Percentiles rank a stretch among this genome's conserved stretches.
phyloP scores from a whole-genome alignment of 1,140 invertebrate genomes.

The Drosophila burlai region DNA sequence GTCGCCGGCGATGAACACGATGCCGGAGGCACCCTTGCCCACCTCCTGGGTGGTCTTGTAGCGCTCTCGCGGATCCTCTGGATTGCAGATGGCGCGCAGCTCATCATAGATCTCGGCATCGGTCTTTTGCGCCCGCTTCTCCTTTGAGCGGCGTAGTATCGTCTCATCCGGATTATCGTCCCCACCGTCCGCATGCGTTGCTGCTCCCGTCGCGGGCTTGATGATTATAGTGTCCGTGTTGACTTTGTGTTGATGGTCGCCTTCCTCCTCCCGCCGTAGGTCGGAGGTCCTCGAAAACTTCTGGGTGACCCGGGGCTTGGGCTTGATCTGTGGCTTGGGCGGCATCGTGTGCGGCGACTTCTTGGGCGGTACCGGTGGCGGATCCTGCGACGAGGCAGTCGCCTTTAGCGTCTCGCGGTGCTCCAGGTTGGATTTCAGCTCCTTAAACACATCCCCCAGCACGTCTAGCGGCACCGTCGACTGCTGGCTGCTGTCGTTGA shows the following conservation, averaged over 20 bases:
- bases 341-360: conserved; percentile 76
- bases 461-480: conserved; percentile 61
- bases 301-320: conserved; percentile 77
- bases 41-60: conserved; percentile 94
- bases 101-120: conserved; percentile 95
- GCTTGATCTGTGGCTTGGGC: conserved; percentile 84
- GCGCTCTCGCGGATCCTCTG: conserved; percentile 91
- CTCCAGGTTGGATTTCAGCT: conserved; percentile 72
- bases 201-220: conserved; percentile 51
- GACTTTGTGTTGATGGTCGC: conserved; percentile 63
- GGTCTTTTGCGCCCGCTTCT: conserved; percentile 87
- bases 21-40: conserved; percentile 95
- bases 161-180: conserved; percentile 85
- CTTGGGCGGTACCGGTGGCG: conserved; percentile 85
- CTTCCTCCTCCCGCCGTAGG: conserved; percentile 61
- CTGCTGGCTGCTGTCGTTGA: conserved; percentile 78
- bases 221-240: conserved; percentile 86
- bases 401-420: conserved; percentile 73
- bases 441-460: conserved; percentile 77
- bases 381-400: conserved; percentile 34
- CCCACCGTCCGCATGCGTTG: conserved; percentile 56
- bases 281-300: conserved; percentile 76
- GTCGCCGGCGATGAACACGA: conserved; percentile 96
- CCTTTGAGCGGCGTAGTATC: conserved; percentile 86
- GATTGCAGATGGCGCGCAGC: conserved; percentile 91